Percentiles rank a stretch among this genome's conserved stretches.
Evolutionary conservation across 2,797 vertebrate species (phyloP).

Genomic region (Ispidina picta): DNA sequence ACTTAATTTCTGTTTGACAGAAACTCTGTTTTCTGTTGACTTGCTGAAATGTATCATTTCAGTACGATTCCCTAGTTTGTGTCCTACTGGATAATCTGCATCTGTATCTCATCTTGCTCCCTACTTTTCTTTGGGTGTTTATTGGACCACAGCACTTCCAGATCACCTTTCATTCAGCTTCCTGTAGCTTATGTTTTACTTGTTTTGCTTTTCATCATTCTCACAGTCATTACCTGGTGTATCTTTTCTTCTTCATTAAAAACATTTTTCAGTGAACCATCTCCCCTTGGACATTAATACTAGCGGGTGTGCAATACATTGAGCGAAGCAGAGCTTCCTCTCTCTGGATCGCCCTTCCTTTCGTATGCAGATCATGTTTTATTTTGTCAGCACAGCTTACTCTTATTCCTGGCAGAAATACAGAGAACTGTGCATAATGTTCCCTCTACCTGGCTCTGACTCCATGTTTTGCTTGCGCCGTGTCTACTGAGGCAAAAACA

Average conservation of each 20-base stretch:
- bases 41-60: not conserved
- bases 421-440: not conserved
- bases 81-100: not conserved
- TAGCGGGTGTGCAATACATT: not conserved
- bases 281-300: not conserved
- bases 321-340: not conserved
- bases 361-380: not conserved
- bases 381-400: not conserved
- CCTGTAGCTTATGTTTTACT: not conserved
- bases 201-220: not conserved
- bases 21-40: not conserved
- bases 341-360: not conserved
- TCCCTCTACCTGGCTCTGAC: not conserved
- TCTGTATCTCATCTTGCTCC: not conserved
- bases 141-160: not conserved
- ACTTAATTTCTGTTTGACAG: not conserved
- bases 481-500: not conserved
- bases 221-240: not conserved
- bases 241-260: not conserved
- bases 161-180: not conserved
- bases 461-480: not conserved
- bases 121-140: not conserved
- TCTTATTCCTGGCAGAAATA: not conserved
- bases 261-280: not conserved
- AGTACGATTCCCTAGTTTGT: not conserved